These are phyloP conservation scores for Chaetophractus vellerosus DNA, from an alignment of 2,797 vertebrate genomes.

Conservation along the genomic window DNA sequence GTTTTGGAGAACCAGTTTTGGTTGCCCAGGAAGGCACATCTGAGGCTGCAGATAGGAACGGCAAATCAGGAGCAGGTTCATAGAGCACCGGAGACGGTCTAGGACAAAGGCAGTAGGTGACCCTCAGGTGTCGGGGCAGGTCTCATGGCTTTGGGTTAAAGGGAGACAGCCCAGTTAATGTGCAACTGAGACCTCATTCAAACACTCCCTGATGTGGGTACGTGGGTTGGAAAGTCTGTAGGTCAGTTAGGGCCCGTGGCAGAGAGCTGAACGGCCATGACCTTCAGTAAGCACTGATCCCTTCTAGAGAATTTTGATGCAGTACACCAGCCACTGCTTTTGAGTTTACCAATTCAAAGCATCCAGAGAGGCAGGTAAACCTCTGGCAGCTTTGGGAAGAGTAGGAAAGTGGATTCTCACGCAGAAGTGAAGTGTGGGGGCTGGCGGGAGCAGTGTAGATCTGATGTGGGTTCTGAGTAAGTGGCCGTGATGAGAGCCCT, in stretches of 20 bases:
- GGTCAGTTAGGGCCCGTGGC: neutral
- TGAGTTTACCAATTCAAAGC: neutral
- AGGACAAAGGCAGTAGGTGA: neutral
- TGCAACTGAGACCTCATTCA: neutral
- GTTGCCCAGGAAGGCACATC: neutral
- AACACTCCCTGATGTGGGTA: neutral
- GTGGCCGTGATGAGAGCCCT: neutral
- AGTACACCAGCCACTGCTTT: neutral
- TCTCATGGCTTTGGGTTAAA: neutral
- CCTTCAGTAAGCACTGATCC: neutral
- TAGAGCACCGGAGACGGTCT: neutral
- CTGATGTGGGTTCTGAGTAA: neutral
- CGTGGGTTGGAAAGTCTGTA: neutral
- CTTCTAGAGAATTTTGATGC: neutral
- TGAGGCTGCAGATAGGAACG: too few species aligned
- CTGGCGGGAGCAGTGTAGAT: neutral
- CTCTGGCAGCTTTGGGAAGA: neutral
- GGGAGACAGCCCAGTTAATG: neutral
- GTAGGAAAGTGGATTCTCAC: neutral
- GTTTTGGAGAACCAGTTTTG: neutral
- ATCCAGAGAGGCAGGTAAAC: neutral
- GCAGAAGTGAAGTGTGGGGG: neutral
- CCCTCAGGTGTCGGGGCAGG: neutral
- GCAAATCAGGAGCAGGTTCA: neutral
- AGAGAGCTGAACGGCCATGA: neutral